Conservation (phyloP, 2,888 invertebrate genomes). For the Acronicta alni region DNA sequence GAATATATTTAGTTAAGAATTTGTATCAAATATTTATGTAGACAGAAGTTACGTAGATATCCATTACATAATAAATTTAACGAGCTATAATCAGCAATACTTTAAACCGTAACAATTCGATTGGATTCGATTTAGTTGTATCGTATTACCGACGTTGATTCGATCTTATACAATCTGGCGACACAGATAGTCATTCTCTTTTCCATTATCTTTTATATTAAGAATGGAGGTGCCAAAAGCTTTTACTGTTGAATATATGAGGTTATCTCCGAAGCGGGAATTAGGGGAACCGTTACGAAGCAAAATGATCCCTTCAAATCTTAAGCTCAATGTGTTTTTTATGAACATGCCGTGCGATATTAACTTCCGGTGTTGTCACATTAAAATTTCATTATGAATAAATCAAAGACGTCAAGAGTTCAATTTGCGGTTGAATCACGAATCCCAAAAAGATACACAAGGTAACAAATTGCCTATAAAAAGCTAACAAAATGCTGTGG, state of each 20-base stretch:
- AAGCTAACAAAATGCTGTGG: constrained; percentile 86
- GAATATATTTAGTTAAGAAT: neutral
- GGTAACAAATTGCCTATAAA: constrained; percentile 88
- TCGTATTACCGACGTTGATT: constrained; percentile 24
- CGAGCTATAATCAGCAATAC: constrained; percentile 27
- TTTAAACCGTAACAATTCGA: constrained; percentile 40
- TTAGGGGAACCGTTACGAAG: constrained; percentile 27
- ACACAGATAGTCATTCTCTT: constrained; percentile 42
- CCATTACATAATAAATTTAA: constrained; percentile 26
- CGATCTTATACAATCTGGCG: constrained; percentile 33
- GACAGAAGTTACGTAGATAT: constrained; percentile 35
- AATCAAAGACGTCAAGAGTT: constrained; percentile 68
- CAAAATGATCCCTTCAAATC: constrained; percentile 21
- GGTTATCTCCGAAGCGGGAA: constrained; percentile 33
- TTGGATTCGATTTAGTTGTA: constrained; percentile 42
- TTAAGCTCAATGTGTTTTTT: constrained; percentile 33
- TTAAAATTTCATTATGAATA: constrained; percentile 53
- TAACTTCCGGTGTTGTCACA: constrained; percentile 31
- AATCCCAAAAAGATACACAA: constrained; percentile 83
- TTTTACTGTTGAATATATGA: constrained; percentile 42
- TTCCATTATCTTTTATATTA: constrained; percentile 52
- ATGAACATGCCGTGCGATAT: constrained; percentile 26
- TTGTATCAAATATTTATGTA: neutral
- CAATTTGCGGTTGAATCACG: constrained; percentile 78
- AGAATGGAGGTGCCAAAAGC: constrained; percentile 34